Percentiles rank a stretch among this genome's conserved stretches.
phyloP scores from a whole-genome alignment of 1,140 invertebrate species.

The Drosophila biarmipes region DNA sequence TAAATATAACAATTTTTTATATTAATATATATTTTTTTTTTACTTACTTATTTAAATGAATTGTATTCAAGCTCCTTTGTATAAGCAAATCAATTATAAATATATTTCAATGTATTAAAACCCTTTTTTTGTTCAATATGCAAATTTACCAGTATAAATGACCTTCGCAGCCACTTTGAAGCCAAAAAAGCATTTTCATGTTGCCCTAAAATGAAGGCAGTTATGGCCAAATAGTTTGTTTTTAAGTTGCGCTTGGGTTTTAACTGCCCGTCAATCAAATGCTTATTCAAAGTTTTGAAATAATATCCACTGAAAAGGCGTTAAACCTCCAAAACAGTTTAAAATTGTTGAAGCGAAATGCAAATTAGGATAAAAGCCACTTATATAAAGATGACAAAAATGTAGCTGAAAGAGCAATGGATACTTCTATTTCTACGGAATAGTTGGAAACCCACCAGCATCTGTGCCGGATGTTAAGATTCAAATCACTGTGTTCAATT shows the following conservation, averaged over 20 bases:
- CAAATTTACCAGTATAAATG: not conserved
- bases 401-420: not conserved
- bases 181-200: constrained; percentile 20
- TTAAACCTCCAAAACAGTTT: not conserved
- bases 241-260: not conserved
- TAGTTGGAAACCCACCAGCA: not conserved
- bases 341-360: not conserved
- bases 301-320: not conserved
- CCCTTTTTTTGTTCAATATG: not conserved
- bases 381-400: not conserved
- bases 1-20: not conserved
- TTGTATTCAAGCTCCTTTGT: too few species aligned
- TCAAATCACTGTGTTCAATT: not conserved
- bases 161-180: not conserved
- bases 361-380: too few species aligned
- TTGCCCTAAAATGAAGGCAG: not conserved
- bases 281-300: not conserved
- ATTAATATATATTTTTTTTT: not conserved
- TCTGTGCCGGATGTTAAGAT: not conserved
- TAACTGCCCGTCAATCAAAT: not conserved
- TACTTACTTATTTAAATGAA: too few species aligned
- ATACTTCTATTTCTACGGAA: too few species aligned
- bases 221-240: not conserved
- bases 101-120: not conserved
- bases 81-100: too few species aligned